Base-by-base conservation (phyloP, 1,140 invertebrate species). In the Whitmania pigra region DNA sequence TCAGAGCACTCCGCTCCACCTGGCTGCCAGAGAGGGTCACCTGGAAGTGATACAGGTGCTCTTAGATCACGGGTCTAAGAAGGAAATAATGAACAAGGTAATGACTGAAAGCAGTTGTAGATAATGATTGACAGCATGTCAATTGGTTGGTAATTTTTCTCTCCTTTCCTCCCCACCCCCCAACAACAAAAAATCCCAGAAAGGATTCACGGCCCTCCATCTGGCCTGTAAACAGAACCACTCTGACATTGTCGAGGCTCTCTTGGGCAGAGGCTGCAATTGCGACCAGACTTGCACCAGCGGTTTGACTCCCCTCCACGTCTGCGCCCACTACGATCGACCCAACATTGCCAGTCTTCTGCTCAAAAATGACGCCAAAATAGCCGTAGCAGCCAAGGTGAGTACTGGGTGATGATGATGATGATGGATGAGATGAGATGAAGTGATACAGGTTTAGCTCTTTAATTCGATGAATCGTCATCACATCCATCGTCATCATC, bases 291-390 rank as follows among this genome's bases (percentile, higher is more conserved):
- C 95, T 79, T 96, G 95, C 79, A 99, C 88, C 87, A 99, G 99
- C 79, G 93, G 94, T 29, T 92, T 99, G 67, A 99, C 96, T 0
- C 94, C 97, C 2, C 84, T 99, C 27, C 94, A 99, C 81, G 90
- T 99, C 67, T 96, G 96, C 6, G 91, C 94, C 40, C 97, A 99
- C 82, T 99, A 99, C 79, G 95, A 98, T 80, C 93, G 98, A 81
- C 91, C 94, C 77, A 92, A 92, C 78, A 93, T 98, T 17, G 94
- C 93, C 17, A 86, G 94, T 53, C 86, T 98, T 63, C 84, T 99
- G 11, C 83, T 99, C 72, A 93, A 98, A 79, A 93, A 95, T 82
- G 93, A 92, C 57, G 95, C 95, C 57, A 93, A 92, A 63, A 89
- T 90, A 31, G 89, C 96, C 84, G 90, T 93, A 40, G 88, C 89